Evolutionary conservation across 1,140 invertebrate genomes (phyloP).

Genomic region (Drosophila cardini): DNA sequence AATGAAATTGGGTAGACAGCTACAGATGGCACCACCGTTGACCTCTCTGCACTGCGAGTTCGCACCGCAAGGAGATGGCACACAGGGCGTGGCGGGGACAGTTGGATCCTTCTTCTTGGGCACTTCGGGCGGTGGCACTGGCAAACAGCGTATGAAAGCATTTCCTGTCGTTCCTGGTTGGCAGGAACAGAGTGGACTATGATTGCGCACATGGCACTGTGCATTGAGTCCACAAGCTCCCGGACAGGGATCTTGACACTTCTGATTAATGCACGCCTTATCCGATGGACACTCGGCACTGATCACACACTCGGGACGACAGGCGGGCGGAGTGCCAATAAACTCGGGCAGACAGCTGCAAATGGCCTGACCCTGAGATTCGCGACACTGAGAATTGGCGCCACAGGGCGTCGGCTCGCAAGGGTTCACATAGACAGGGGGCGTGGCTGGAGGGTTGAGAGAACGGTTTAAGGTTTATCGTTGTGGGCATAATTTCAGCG

Average conservation of each 20-base stretch:
- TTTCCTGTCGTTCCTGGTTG: slow-evolving; percentile 90
- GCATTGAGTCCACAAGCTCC: slow-evolving; percentile 93
- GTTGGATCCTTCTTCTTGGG: slow-evolving; percentile 76
- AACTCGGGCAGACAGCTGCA: slow-evolving; percentile 92
- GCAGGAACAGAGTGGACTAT: slow-evolving; percentile 93
- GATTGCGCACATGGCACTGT: slow-evolving; percentile 93
- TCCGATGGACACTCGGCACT: slow-evolving; percentile 92
- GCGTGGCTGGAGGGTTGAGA: slow-evolving; percentile 76
- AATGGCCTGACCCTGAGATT: slow-evolving; percentile 89
- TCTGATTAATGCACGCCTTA: slow-evolving; percentile 92
- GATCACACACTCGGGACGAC: slow-evolving; percentile 92
- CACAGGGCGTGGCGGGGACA: slow-evolving; percentile 88
- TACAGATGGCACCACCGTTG: slow-evolving; percentile 88
- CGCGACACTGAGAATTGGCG: slow-evolving; percentile 91
- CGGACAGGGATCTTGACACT: slow-evolving; percentile 93
- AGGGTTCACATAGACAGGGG: slow-evolving; percentile 86
- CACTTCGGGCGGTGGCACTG: slow-evolving; percentile 86
- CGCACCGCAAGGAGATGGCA: slow-evolving; percentile 90
- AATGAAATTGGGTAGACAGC: slow-evolving; percentile 88
- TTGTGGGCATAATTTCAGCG: neutral
- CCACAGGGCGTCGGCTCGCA: slow-evolving; percentile 90
- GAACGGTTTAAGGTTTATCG: slow-evolving; percentile 9
- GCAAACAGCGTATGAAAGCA: slow-evolving; percentile 91
- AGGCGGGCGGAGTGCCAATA: slow-evolving; percentile 90
- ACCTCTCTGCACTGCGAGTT: slow-evolving; percentile 89